Evolutionary conservation across 2,888 invertebrate genomes (phyloP), one percentile per base, ranked within the genome.

Genomic region (Neocrepidodera transversa): DNA sequence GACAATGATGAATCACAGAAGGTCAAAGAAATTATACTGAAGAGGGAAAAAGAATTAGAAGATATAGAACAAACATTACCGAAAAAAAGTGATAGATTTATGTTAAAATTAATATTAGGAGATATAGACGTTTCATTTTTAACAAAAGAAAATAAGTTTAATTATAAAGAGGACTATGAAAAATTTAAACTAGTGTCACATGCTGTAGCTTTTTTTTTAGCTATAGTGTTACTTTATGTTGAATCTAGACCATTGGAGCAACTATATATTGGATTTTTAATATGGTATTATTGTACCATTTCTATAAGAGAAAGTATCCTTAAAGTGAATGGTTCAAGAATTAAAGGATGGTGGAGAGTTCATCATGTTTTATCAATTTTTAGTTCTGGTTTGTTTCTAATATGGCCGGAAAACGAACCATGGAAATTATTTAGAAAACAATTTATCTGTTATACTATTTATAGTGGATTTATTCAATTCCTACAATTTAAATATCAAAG

Each of bases 261-360:
- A 75, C 86, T 89, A 67, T 88, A 92, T 74, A 89, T 94, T 83
- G 99, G 98, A 79, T 84, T 98, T 55, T 82, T 98, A 73, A 98
- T 99, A 2, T 99, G 98, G 98, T 99, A 99, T 81, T 99, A 99
- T 81, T 99, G 97, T 80, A 99, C 98, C 5, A 83, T 99, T 69
- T 97, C 98, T 49, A 98, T 99, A 76, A 87, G 99, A 59, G 99
- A 99, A 82, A 95, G 95, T 74, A 98, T 99, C 77, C 85, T 99
- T 35, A 95, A 94, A 80, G 95, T 97, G 56, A 99, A 99, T 80
- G 98, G 99, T 0, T 99, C 98, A 0, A 85, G 92, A 73, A 92
- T 93, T 71, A 93, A 92, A 80, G 97, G 97, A 13, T 99, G 98
- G 98, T 99, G 98, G 98, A 83, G 97, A 66, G 84, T 92, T 23